A percentile compares a stretch with the other conserved stretches of the same genome.
Conservation (phyloP, 2,888 invertebrate genomes). For the Elegia similella region DNA sequence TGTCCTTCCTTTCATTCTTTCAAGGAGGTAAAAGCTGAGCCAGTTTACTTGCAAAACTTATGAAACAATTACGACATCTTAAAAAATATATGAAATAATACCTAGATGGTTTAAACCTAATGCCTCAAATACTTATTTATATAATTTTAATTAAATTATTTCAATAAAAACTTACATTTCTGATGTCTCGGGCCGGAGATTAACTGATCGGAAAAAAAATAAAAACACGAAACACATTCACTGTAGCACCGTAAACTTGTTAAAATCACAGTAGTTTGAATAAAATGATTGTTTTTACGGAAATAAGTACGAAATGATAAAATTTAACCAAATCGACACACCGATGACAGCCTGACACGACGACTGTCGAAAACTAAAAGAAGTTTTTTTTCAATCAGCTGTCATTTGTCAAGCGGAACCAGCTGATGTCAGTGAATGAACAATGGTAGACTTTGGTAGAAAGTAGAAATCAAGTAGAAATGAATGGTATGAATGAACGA, state of each 20-base stretch:
- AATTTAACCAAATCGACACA: background rate
- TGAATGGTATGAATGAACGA: background rate
- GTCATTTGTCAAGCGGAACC: background rate
- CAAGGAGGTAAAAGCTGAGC: background rate
- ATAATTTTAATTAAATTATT: background rate
- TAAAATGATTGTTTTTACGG: background rate
- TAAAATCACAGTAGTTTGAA: background rate
- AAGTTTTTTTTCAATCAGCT: background rate
- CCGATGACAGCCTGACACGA: background rate
- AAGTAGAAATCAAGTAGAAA: too few species aligned
- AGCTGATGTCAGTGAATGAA: background rate
- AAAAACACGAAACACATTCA: background rate
- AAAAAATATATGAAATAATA: background rate
- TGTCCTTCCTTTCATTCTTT: background rate
- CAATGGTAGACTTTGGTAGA: background rate
- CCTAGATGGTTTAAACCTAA: background rate
- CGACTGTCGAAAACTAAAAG: background rate
- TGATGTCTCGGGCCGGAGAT: background rate
- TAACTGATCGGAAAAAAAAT: background rate
- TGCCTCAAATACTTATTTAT: background rate
- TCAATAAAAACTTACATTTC: background rate
- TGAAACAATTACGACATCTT: background rate
- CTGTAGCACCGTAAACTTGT: background rate
- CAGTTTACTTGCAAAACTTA: background rate
- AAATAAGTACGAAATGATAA: background rate